Base-by-base conservation (phyloP, 2,113 vertebrate genomes). In the Bubo scandiacus region DNA sequence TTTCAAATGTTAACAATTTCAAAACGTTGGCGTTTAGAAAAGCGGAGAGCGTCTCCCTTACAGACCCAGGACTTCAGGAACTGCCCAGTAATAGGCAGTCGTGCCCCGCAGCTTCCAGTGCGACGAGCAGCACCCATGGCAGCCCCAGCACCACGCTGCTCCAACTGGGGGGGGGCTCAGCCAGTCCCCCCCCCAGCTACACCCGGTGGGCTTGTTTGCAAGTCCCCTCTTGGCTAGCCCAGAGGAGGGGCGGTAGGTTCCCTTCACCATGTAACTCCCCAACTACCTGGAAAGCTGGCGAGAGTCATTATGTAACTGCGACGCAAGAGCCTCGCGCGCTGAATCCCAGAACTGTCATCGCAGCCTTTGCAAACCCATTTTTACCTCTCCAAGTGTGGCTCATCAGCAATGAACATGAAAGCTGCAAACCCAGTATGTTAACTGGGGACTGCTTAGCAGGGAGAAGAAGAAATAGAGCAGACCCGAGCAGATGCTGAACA, bases 301-400 rank as follows among this genome's bases (percentile, higher is more conserved):
- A 82, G 81, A 85, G 67, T 66, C 71, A 3, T 97, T 96, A 91
- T 5, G 2, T 95, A 96, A 97, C 58, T 0, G 58, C 67, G 12
- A 54, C 26, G 6, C 66, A 10, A 40, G 90, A 81, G 86, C 86
- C 73, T 26, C 4, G 8, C 19, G 7, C 15, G 29, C 85, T 0
- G 51, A 62, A 96, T 91, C 91, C 94, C 94, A 95, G 87, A 96
- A 92, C 94, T 92, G 91, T 90, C 96, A 96, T 15, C 78, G 19
- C 96, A 95, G 89, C 95, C 89, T 71, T 95, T 91, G 87, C 92
- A 94, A 77, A 95, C 29, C 83, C 96, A 43, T 88, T 96, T 97
- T 91, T 91, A 91, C 96, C 84, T 84, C 94, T 17, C 85, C 1
- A 55, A 92, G 87, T 70, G 96, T 77, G 96, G 86, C 95, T 94